Evolutionary conservation across 2,888 invertebrate genomes (phyloP).

Genomic region (Hoplodrina blanda): DNA sequence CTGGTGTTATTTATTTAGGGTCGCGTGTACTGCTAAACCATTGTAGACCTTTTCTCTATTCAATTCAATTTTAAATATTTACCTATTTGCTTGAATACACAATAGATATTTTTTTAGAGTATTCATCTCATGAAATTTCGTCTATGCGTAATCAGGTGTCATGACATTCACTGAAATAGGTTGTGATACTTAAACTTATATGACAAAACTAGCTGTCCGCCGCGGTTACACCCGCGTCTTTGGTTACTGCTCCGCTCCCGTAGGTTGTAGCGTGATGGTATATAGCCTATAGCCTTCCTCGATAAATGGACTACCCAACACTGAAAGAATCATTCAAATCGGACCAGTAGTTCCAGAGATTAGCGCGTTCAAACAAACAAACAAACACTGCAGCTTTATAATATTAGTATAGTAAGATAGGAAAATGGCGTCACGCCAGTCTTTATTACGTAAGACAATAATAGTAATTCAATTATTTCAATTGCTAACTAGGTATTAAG

Average conservation of each 20-base stretch:
- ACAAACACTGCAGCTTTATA: not conserved
- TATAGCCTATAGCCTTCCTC: no score
- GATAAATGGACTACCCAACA: no score
- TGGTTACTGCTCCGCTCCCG: no score
- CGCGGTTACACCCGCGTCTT: no score
- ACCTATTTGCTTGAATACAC: constrained; percentile 28
- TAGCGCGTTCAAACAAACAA: no score
- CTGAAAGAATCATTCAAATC: no score
- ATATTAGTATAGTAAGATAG: no score
- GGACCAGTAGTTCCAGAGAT: no score
- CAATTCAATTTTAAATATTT: constrained; percentile 28
- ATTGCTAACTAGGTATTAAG: constrained; percentile 50
- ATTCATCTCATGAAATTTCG: constrained; percentile 17
- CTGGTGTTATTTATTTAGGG: constrained; percentile 32
- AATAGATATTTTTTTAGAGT: constrained; percentile 29
- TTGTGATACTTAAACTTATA: not conserved
- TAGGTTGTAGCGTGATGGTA: no score
- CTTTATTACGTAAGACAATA: constrained; percentile 5
- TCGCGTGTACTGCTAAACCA: not conserved
- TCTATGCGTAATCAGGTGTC: constrained; percentile 8
- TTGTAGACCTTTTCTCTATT: constrained; percentile 38
- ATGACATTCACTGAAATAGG: constrained; percentile 10
- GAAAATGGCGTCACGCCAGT: not conserved
- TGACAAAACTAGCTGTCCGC: no score
- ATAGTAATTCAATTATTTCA: constrained; percentile 27